Evolutionary conservation across 2,797 vertebrate genomes (phyloP), one percentile per base, ranked within the genome.

Genomic region (Poecilia velifera): DNA sequence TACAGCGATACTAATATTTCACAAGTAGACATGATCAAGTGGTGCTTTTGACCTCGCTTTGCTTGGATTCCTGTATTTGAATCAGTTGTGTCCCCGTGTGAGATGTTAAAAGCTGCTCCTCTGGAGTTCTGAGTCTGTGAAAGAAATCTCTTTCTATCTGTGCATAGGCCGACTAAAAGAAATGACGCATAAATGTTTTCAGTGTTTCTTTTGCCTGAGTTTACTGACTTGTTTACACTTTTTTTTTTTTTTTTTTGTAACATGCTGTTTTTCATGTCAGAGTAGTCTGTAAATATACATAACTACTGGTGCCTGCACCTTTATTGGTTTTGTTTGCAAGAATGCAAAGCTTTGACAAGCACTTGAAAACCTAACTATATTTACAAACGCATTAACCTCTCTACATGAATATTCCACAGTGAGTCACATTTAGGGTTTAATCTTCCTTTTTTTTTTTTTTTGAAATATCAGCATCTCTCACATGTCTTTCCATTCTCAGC

Each of bases 31-130:
- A 10, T 90, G 81, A 80, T 85, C 91, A 86, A 28, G 84, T 89
- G 84, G 68, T 89, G 87, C 83, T 82, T 82, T 82, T 93, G 91
- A 94, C 91, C 91, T 93, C 82, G 86, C 92, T 95, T 95, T 93
- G 91, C 86, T 94, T 31, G 28, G 87, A 95, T 94, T 94, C 92
- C 89, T 92, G 53, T 87, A 78, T 84, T 86, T 90, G 86, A 91
- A 89, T 85, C 88, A 90, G 88, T 80, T 49, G 78, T 86, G 83
- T 87, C 88, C 89, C 91, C 91, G 90, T 74, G 80, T 57, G 91
- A 92, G 91, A 91, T 84, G 89, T 86, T 81, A 84, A 86, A 88
- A 82, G 76, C 89, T 80, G 39, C 81, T 90, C 88, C 82, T 92
- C 59, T 79, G 88, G 81, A 76, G 55, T 73, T 31, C 46, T 47